Evolutionary conservation across 2,888 invertebrate genomes (phyloP).

Genomic region (Crematogaster levior): DNA sequence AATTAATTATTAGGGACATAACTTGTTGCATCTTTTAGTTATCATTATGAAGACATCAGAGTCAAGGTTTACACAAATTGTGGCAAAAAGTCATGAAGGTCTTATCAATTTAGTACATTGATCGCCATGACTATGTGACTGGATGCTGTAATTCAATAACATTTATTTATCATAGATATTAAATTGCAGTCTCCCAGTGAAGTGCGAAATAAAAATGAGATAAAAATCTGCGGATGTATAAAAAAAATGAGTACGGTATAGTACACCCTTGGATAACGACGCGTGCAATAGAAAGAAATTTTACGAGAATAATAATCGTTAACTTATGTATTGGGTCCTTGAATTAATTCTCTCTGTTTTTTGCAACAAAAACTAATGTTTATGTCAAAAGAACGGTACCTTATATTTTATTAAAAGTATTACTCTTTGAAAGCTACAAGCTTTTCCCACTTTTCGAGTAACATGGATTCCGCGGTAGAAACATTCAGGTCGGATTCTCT

Average conservation of each 20-base stretch:
- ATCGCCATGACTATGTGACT: conserved; percentile 33
- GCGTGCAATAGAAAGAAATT: not conserved
- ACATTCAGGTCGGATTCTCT: too few relatives aligned
- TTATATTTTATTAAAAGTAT: too few relatives aligned
- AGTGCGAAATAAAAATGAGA: not conserved
- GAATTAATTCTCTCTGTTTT: too few relatives aligned
- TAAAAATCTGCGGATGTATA: not conserved
- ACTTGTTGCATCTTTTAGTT: not conserved
- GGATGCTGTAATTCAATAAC: conserved; percentile 13
- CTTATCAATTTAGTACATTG: conserved; percentile 1
- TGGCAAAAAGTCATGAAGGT: conserved; percentile 4
- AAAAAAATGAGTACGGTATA: not conserved
- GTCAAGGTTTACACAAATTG: conserved; percentile 9
- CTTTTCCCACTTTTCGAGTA: too few relatives aligned
- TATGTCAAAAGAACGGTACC: too few relatives aligned
- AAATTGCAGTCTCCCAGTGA: conserved; percentile 3
- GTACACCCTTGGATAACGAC: not conserved
- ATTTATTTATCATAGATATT: conserved; percentile 15
- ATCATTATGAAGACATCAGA: not conserved
- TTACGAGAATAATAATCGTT: too few relatives aligned
- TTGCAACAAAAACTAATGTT: too few relatives aligned
- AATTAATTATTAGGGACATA: not conserved
- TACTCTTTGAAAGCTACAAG: too few relatives aligned
- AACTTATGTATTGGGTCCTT: too few relatives aligned
- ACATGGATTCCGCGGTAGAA: too few relatives aligned